Conservation (phyloP, 2,888 invertebrate species). For the Myopa testacea region DNA sequence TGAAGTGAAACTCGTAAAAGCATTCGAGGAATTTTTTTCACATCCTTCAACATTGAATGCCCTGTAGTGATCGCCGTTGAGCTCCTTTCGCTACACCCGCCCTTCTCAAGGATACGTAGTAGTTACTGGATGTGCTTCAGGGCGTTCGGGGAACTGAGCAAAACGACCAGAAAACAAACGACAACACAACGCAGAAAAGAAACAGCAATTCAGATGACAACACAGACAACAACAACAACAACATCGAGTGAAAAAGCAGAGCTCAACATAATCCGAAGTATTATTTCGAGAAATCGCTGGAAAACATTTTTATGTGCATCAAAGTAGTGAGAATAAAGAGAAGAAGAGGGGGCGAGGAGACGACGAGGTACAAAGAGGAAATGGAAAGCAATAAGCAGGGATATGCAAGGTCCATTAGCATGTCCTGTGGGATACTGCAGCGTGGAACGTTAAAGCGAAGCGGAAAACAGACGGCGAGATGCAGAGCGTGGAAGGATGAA, state of each 20-base stretch:
- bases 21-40: not conserved
- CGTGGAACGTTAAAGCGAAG: constrained; percentile 11
- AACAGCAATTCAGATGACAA: not conserved
- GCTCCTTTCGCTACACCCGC: not conserved
- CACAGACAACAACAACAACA: not conserved
- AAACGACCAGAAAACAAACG: not conserved
- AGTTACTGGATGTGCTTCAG: not conserved
- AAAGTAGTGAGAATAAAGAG: not conserved
- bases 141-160: not conserved
- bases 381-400: constrained; percentile 27
- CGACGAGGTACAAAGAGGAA: not conserved
- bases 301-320: constrained; percentile 32
- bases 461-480: not conserved
- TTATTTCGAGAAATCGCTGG: constrained; percentile 37
- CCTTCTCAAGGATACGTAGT: not conserved
- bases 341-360: not conserved
- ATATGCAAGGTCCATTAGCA: constrained; percentile 43
- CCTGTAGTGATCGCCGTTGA: constrained; percentile 5
- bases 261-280: constrained; percentile 35
- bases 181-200: not conserved
- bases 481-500: not conserved
- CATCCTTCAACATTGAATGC: constrained; percentile 5
- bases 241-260: constrained; percentile 9
- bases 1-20: not conserved
- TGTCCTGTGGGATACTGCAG: constrained; percentile 36